phyloP scores from a whole-genome alignment of 2,113 vertebrate genomes.

The Fulmarus glacialis region DNA sequence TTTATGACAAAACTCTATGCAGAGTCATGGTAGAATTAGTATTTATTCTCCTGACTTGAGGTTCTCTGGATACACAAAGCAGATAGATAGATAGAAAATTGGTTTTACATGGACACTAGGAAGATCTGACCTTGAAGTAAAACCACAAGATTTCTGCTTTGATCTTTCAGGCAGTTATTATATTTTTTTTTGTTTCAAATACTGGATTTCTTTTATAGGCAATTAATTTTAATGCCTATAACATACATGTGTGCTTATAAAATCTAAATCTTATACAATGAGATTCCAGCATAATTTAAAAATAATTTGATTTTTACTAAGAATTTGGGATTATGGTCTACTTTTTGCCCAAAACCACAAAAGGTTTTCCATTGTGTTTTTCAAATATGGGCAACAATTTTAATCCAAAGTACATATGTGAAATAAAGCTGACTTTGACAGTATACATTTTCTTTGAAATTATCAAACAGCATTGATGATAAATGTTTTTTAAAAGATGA shows the following conservation, averaged over 20 bases:
- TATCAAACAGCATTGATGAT: neutral
- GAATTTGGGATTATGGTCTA: neutral
- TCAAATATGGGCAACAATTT: neutral
- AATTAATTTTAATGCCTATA: neutral
- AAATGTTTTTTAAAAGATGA: neutral
- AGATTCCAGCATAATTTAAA: neutral
- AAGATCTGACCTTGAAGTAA: neutral
- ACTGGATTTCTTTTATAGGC: neutral
- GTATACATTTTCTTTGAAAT: neutral
- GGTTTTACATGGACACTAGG: neutral
- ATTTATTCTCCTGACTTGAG: neutral
- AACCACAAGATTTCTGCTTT: neutral
- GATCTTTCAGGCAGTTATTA: neutral
- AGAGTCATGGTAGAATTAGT: neutral
- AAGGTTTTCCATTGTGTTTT: neutral
- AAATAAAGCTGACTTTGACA: neutral
- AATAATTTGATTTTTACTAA: neutral
- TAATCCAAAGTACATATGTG: neutral
- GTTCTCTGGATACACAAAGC: neutral
- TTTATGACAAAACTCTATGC: neutral
- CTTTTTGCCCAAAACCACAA: neutral
- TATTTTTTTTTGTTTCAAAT: neutral
- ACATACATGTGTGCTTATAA: neutral
- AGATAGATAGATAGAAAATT: neutral
- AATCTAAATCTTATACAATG: neutral